Conservation (phyloP, 2,113 vertebrate genomes). For the Dipodomys ordii region DNA sequence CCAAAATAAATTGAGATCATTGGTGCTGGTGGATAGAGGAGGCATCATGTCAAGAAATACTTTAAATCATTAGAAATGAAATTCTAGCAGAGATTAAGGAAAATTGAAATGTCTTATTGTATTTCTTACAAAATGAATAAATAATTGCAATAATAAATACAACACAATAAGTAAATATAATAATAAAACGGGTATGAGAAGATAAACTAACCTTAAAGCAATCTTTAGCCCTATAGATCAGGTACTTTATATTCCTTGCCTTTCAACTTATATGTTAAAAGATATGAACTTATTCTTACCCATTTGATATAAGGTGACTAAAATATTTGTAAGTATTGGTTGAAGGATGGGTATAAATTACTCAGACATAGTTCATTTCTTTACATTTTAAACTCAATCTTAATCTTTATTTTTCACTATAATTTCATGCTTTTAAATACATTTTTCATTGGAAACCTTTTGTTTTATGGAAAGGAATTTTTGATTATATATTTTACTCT, state of each 20-base stretch:
- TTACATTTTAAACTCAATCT: no score
- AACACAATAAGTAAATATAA: no score
- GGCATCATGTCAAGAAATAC: neutral
- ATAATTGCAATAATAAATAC: no score
- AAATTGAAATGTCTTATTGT: neutral
- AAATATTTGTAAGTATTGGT: neutral
- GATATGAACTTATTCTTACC: neutral
- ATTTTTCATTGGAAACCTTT: no score
- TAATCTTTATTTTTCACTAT: no score
- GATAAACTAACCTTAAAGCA: neutral
- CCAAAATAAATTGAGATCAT: neutral
- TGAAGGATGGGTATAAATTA: neutral
- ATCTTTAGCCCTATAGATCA: neutral
- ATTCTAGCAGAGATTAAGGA: neutral
- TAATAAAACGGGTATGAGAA: neutral
- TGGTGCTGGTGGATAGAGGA: neutral
- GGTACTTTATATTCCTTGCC: neutral
- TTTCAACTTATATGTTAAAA: neutral
- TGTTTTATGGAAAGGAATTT: no score
- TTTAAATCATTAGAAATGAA: constrained; percentile 27
- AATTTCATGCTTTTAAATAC: no score
- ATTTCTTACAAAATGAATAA: neutral
- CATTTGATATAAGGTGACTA: neutral
- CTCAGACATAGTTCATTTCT: no score
- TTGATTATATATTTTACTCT: no score